A percentile compares a stretch with the other conserved stretches of the same genome.
Evolutionary conservation across 2,797 vertebrate species (phyloP).

Genomic region (Benthosema pterotum): DNA sequence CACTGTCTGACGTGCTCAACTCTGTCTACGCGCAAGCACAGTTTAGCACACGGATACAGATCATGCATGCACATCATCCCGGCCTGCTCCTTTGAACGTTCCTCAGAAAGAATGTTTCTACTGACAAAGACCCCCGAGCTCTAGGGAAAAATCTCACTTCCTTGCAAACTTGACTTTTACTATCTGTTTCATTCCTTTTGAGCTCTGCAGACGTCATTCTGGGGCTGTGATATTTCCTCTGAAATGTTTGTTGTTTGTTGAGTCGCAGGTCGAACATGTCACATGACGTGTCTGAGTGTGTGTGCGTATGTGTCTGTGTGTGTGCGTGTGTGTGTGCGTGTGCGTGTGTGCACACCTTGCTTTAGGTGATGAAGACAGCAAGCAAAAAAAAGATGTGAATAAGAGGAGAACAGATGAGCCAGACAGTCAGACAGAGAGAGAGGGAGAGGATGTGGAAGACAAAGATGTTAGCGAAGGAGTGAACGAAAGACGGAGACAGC

Average conservation of each 20-base stretch:
- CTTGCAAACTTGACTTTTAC: constrained; percentile 32
- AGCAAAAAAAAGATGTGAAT: not conserved
- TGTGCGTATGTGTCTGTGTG: too few relatives aligned
- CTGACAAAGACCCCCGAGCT: not conserved
- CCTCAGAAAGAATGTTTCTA: not conserved
- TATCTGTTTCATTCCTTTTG: constrained; percentile 50
- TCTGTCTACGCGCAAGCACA: not conserved
- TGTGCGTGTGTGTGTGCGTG: too few relatives aligned
- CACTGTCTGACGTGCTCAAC: not conserved
- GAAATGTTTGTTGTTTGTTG: constrained; percentile 19
- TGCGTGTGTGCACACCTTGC: not conserved
- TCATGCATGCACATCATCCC: not conserved
- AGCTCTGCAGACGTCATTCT: constrained; percentile 40
- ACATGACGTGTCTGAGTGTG: too few relatives aligned
- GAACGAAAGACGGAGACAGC: constrained; percentile 10
- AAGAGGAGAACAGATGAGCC: not conserved
- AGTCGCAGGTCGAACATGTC: constrained; percentile 39
- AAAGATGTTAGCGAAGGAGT: constrained; percentile 2
- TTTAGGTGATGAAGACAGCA: constrained; percentile 1
- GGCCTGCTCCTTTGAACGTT: not conserved
- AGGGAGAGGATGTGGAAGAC: not conserved
- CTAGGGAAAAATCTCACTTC: constrained; percentile 21
- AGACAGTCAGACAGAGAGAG: not conserved
- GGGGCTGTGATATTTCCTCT: constrained; percentile 17
- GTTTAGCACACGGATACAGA: not conserved